These are phyloP conservation scores for Arremon aurantiirostris DNA, from an alignment of 2,797 vertebrate species.

Conservation along the genomic window DNA sequence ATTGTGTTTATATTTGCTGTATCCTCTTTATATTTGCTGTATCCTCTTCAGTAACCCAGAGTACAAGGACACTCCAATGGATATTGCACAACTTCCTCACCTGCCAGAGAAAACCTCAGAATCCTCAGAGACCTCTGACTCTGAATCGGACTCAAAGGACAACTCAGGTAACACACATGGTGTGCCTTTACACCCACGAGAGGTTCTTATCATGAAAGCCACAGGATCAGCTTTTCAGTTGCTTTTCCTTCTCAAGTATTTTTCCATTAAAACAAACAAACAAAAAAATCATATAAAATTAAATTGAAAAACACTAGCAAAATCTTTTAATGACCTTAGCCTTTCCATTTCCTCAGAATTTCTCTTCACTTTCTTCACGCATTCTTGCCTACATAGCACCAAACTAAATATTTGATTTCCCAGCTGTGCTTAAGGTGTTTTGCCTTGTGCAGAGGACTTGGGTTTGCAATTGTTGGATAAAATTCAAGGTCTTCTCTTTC, in stretches of 20 bases:
- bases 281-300: not conserved
- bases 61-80: slow-evolving; percentile 96
- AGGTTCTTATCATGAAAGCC: not conserved
- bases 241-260: not conserved
- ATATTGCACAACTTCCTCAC: slow-evolving; percentile 94
- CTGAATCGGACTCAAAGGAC: slow-evolving; percentile 97
- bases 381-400: not conserved
- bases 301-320: not conserved
- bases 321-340: not conserved
- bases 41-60: slow-evolving; percentile 84
- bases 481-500: not conserved
- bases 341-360: not conserved
- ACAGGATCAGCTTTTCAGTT: not conserved
- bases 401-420: not conserved
- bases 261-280: not conserved
- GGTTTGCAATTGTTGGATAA: not conserved
- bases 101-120: slow-evolving; percentile 95
- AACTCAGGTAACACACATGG: slow-evolving; percentile 86
- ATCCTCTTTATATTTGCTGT: slow-evolving; percentile 42
- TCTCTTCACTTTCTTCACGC: not conserved
- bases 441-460: not conserved
- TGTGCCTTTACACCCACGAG: not conserved
- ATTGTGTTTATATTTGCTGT: slow-evolving; percentile 31
- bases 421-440: not conserved
- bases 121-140: slow-evolving; percentile 95